Percentiles rank a stretch among this genome's conserved stretches.
Evolutionary conservation across 1,140 invertebrate genomes (phyloP).

Genomic region (Tetramorium parvispinum): DNA sequence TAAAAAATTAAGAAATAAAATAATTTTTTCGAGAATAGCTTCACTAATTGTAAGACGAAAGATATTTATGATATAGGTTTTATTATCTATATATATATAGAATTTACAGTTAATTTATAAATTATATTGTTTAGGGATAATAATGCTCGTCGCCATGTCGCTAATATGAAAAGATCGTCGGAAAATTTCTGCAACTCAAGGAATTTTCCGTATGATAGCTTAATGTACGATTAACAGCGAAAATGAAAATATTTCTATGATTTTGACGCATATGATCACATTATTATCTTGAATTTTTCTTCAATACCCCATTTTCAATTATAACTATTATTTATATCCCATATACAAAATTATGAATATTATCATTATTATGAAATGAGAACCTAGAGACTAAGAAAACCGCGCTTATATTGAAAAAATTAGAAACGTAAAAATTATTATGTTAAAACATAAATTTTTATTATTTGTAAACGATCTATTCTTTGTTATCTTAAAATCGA

Average conservation of each 20-base stretch:
- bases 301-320: constrained; percentile 19
- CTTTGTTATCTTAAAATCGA: neutral
- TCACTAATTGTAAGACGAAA: neutral
- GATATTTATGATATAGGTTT: neutral
- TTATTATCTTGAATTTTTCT: constrained; percentile 21
- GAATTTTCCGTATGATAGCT: constrained; percentile 38
- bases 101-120: neutral
- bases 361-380: neutral
- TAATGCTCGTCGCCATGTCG: constrained; percentile 55
- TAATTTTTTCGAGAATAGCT: neutral
- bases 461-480: neutral
- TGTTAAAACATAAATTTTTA: neutral
- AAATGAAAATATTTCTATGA: constrained; percentile 17
- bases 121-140: constrained; percentile 61
- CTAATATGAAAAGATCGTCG: constrained; percentile 40
- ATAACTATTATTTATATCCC: constrained; percentile 1
- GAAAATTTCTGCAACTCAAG: constrained; percentile 21
- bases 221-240: constrained; percentile 37
- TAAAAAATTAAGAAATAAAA: neutral
- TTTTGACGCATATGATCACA: constrained; percentile 19
- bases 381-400: neutral
- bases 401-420: constrained; percentile 8
- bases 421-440: constrained; percentile 10
- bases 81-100: neutral
- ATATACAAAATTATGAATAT: neutral